Evolutionary conservation across 2,888 invertebrate genomes (phyloP).

Genomic region (Rutpela maculata): DNA sequence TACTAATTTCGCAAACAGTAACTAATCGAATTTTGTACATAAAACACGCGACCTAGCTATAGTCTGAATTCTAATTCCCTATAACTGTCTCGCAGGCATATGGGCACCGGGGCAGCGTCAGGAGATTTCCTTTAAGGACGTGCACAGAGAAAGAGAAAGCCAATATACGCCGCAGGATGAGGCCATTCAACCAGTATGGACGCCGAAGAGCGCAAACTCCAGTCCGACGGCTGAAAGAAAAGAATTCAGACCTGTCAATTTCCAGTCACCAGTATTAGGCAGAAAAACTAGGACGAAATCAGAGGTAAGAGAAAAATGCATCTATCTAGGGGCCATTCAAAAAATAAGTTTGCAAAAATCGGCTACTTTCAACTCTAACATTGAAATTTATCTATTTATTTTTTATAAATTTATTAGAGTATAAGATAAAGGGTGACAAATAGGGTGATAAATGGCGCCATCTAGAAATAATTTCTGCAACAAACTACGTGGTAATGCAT

Average conservation of each 20-base stretch:
- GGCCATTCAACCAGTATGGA: conserved; percentile 85
- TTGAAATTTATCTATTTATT: too few relatives aligned
- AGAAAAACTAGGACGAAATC: conserved; percentile 61
- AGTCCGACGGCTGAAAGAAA: conserved; percentile 86
- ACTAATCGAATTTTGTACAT: conserved; percentile 4
- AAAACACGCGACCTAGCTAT: background rate
- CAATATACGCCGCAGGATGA: conserved; percentile 68
- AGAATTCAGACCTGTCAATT: conserved; percentile 87
- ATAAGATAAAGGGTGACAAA: too few relatives aligned
- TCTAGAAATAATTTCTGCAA: too few relatives aligned
- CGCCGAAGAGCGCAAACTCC: conserved; percentile 82
- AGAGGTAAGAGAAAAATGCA: conserved; percentile 57
- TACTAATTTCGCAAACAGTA: background rate
- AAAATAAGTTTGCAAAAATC: too few relatives aligned
- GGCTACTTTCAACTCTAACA: too few relatives aligned
- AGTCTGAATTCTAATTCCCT: background rate
- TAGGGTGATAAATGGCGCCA: too few relatives aligned
- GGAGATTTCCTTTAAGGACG: conserved; percentile 55
- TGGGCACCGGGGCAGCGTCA: conserved; percentile 78
- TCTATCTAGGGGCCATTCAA: too few relatives aligned
- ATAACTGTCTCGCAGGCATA: conserved; percentile 69
- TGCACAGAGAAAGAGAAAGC: conserved; percentile 54
- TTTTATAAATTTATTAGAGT: too few relatives aligned
- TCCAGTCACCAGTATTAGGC: conserved; percentile 81
- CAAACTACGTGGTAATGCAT: too few relatives aligned